Percentiles rank a stretch among this genome's conserved stretches.
Conservation (phyloP, 53 echinoderm and acorn worm genomes). For the Crossaster papposus region DNA sequence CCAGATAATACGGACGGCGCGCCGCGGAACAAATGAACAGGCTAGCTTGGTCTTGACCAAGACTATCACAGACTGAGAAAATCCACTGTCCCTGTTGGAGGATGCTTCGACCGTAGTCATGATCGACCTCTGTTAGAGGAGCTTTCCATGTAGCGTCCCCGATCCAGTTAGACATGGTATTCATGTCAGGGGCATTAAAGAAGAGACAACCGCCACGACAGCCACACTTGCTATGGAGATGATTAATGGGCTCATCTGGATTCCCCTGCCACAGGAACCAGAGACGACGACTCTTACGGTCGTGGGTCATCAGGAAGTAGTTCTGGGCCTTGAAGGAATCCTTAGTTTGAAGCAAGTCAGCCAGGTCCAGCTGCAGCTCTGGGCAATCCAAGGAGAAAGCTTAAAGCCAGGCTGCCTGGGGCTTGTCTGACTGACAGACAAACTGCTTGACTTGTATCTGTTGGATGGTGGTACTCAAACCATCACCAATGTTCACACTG, state of each 20-base stretch:
- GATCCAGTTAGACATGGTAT: constrained; percentile 35
- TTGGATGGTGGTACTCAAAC: constrained; percentile 75
- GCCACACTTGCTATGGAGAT: constrained; percentile 71
- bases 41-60: too few relatives aligned
- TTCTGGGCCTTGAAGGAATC: constrained; percentile 76
- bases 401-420: constrained; percentile 72
- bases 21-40: too few relatives aligned
- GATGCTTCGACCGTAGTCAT: constrained; percentile 90
- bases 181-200: constrained; percentile 68
- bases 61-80: constrained; percentile 85
- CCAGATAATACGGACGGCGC: too few relatives aligned
- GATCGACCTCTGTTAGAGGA: constrained; percentile 60
- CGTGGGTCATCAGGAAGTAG: constrained; percentile 85
- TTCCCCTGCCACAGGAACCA: constrained; percentile 92
- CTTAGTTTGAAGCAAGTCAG: constrained; percentile 64
- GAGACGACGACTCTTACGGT: constrained; percentile 71
- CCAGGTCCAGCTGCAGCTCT: constrained; percentile 82
- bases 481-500: constrained; percentile 79
- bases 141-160: constrained; percentile 36
- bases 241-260: constrained; percentile 43
- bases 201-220: constrained; percentile 94
- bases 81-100: constrained; percentile 87
- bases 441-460: constrained; percentile 85
- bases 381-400: constrained; percentile 80
- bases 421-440: constrained; percentile 62